Base-by-base conservation (phyloP, 2,113 vertebrate species). In the Lophotis ruficrista region DNA sequence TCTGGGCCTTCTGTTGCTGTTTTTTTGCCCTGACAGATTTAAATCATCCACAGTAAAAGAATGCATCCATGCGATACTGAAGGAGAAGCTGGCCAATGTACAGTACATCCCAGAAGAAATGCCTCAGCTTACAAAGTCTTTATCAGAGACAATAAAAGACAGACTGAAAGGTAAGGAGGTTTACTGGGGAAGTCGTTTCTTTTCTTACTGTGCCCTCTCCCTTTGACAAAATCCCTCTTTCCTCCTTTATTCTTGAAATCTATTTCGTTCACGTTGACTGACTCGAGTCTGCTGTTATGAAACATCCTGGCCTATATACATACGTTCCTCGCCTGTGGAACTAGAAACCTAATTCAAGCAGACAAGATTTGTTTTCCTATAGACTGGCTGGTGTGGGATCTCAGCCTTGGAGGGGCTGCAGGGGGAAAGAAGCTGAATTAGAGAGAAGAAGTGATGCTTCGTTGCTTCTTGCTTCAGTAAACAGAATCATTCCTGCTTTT, bases 81-180 rank as follows among this genome's bases (percentile, higher is more conserved):
- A 98, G 90, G 98, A 99, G 62, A 97, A 97, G 68, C 97, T 99
- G 57, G 89, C 98, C 21, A 96, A 96, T 3, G 97, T 97, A 24
- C 93, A 97, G 79, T 99, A 99, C 23, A 83, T 98, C 60, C 98
- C 98, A 12, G 99, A 99, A 41, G 98, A 99, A 81, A 98, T 98
- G 12, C 96, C 98, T 16, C 87, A 96, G 48, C 97, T 99, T 86
- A 98, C 98, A 61, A 95, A 94, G 28, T 97, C 70, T 19, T 96
- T 99, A 70, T 99, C 99, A 41, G 99, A 99, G 69, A 87, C 45
- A 31, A 98, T 99, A 92, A 99, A 99, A 94, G 97, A 99, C 95
- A 98, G 98, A 94, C 97, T 99, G 51, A 99, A 99, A 98, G 98
- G 99, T 99, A 96, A 96, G 41, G 30, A 50, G 16, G 23, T 33